Evolutionary conservation across 2,888 invertebrate genomes (phyloP), one percentile per base, ranked within the genome.

Genomic region (Conomelus anceps): DNA sequence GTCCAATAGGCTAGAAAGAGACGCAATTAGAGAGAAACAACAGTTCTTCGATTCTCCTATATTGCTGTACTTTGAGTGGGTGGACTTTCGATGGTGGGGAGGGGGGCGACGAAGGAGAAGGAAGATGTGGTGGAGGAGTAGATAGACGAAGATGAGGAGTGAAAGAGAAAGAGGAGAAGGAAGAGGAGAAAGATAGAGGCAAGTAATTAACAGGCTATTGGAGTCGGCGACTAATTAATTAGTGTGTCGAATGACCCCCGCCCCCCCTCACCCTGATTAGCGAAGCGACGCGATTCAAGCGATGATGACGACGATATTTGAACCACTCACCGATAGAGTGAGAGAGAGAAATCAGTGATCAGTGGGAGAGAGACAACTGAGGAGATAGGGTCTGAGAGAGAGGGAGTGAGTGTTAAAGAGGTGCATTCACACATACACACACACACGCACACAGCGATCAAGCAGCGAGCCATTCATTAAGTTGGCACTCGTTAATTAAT

Each of bases 401-500:
- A 34, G 17, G 9, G 34, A 34, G 11, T 34, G 34, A 13, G 11
- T 34, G 63, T n/a, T 20, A 63, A n/a, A 63, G n/a, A 63, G 63
- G 3, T 86, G 41, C 41, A 41, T 6, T 41, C 13, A 41, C 13
- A 17, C 7, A 41, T 3, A 20, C 41, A 41, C n/a, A n/a, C n/a
- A 41, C 41, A 17, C 63, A 1, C 63, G n/a, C 63, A 63, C 63
- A 63, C 63, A 63, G 22, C 88, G 24, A n/a, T 6, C 85, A 88
- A n/a, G 20, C 22, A 85, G 84, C 88, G 85, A 85, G 29, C 88
- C 88, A 26, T 85, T 88, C 85, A 85, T 88, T 85, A 29, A 88
- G 85, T 88, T 88, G 85, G 88, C 88, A 85, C 22, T 85, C 34
- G 26, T 29, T 88, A 88, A 88, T 88, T 88, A 88, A 88, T 88